phyloP scores from a whole-genome alignment of 2,113 vertebrate genomes.

The Sinocyclocheilus grahami region DNA sequence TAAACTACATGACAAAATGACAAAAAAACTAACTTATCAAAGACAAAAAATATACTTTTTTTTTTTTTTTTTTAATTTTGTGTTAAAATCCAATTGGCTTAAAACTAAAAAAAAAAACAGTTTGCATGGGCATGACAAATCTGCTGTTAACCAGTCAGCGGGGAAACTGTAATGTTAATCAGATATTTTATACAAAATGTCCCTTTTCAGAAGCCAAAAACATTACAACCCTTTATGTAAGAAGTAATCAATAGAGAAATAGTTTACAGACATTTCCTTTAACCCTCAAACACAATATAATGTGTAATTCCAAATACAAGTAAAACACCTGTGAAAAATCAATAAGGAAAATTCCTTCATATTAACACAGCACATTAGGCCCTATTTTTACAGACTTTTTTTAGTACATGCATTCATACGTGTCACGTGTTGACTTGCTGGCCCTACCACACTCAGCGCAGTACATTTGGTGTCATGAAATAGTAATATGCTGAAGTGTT shows the following conservation, averaged over 20 bases:
- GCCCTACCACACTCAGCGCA: neutral
- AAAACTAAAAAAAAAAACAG: neutral
- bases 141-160: no score
- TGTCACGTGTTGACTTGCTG: neutral
- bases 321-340: no score
- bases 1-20: neutral
- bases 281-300: neutral
- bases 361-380: no score
- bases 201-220: neutral
- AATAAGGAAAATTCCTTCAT: neutral
- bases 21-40: neutral
- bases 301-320: no score
- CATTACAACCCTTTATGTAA: neutral
- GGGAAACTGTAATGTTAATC: no score
- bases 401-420: neutral
- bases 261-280: neutral
- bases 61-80: neutral
- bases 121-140: no score
- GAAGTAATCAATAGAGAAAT: no score
- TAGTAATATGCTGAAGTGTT: neutral
- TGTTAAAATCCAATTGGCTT: neutral
- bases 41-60: no score
- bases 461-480: constrained; percentile 8
- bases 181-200: no score
- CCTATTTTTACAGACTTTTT: neutral